A percentile compares a stretch with the other conserved stretches of the same genome.
phyloP scores from a whole-genome alignment of 2,113 vertebrate species.

The Leptosomus discolor region DNA sequence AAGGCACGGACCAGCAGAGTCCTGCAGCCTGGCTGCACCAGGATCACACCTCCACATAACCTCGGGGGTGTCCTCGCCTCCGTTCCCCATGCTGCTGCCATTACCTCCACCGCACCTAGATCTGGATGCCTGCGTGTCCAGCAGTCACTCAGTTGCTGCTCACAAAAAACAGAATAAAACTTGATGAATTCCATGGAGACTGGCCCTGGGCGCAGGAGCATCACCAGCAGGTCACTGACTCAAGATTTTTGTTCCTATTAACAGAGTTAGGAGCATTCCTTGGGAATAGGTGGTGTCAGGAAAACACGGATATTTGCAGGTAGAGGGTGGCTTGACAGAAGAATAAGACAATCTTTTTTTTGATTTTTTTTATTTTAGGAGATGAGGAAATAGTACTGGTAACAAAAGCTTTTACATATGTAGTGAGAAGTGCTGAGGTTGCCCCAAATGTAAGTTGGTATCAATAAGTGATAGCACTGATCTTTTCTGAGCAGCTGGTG shows the following conservation, averaged over 20 bases:
- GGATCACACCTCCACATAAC: not conserved
- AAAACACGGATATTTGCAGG: not conserved
- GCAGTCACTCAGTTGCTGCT: not conserved
- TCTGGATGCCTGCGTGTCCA: not conserved
- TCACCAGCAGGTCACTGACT: not conserved
- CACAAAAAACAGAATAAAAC: not conserved
- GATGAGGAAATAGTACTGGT: not conserved
- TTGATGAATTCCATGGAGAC: not conserved
- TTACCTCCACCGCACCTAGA: rapidly evolving
- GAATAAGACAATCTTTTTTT: not conserved
- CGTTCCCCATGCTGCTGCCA: not conserved
- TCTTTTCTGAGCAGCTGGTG: not conserved
- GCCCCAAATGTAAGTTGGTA: not conserved
- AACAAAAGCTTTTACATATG: not conserved
- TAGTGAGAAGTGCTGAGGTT: rapidly evolving
- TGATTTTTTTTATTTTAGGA: not conserved
- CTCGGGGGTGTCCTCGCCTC: not conserved
- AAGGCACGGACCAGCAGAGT: not conserved
- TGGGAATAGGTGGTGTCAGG: not conserved
- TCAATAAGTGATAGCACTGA: not conserved
- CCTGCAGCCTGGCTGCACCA: not conserved
- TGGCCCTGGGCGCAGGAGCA: not conserved
- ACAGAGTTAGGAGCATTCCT: not conserved
- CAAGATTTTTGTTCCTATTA: not conserved
- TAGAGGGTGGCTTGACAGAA: not conserved